Base-by-base conservation (phyloP, 2,888 invertebrate genomes). In the Rapana venosa region DNA sequence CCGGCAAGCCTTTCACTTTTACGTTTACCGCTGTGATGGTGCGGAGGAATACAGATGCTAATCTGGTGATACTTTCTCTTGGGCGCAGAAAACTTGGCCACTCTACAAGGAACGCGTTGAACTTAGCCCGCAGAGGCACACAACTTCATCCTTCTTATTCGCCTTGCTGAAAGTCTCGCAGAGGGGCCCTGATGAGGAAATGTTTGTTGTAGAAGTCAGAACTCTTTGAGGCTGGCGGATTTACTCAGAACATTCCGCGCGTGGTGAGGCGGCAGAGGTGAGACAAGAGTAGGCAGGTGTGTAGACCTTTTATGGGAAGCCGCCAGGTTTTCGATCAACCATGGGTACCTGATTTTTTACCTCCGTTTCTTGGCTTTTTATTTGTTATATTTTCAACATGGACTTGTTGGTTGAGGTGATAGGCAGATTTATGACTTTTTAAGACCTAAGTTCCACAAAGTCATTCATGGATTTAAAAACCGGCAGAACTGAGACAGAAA, bases 1-100 rank as follows among this genome's bases (percentile, higher is more conserved):
- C 61, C 61, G 22, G 61, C 61, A 22, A 22, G 20, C 74, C 74
- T 74, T 74, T 74, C 74, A 74, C 74, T 74, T 74, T 74, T n/a
- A n/a, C 74, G 74, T 74, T 74, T n/a, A n/a, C 74, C 74, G 74
- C n/a, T 30, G 30, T 13, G n/a, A 11, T 61, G 61, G 5, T 22
- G 74, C 74, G 74, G 74, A 74, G 74, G 74, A n/a, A 74, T 74
- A 74, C 74, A n/a, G 74, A 74, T 74, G 74, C n/a, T 74, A 74
- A 74, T 74, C 74, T 74, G 74, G n/a, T 74, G 74, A 74, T 74
- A 61, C 61, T 61, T 20, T 22, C 74, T 74, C 74, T 74, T 11
- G 26, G 74, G n/a, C n/a, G 8, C 26, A 2, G 8, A 47, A 47
- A 47, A 47, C 47, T 47, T 47, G 47, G 47, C 47, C 4, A 8